phyloP scores from a whole-genome alignment of 2,113 vertebrate species.

The Lamprotornis superbus region DNA sequence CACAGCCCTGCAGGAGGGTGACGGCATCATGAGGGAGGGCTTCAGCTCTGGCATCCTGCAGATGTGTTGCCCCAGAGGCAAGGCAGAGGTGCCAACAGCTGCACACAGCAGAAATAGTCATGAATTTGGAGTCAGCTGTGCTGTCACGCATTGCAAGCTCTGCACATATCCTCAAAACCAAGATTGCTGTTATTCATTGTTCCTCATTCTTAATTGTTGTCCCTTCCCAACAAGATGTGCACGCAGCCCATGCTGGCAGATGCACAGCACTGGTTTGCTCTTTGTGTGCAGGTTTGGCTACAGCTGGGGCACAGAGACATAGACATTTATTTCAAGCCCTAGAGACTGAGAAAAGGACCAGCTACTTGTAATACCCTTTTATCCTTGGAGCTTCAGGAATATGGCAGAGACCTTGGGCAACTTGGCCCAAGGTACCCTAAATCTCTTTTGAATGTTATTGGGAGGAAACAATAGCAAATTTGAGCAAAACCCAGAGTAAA shows the following conservation, averaged over 20 bases:
- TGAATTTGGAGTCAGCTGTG: not conserved
- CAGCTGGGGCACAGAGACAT: rapidly evolving
- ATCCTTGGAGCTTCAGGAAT: not conserved
- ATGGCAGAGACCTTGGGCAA: not conserved
- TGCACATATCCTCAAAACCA: not conserved
- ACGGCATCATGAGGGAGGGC: rapidly evolving
- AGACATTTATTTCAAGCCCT: not conserved
- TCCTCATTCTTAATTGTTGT: not conserved
- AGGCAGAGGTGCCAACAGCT: not conserved
- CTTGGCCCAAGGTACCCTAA: no score
- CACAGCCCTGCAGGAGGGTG: not conserved
- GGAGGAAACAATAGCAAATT: not conserved
- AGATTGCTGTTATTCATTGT: not conserved
- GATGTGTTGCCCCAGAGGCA: not conserved
- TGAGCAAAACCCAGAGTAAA: not conserved
- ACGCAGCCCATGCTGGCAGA: not conserved
- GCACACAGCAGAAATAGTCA: not conserved
- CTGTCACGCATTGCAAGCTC: not conserved
- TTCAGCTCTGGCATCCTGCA: not conserved
- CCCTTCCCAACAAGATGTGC: not conserved
- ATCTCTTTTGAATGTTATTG: not conserved
- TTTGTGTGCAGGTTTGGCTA: not conserved
- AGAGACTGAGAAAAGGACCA: not conserved
- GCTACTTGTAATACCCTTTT: not conserved
- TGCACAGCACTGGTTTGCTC: not conserved